Evolutionary conservation across 2,113 vertebrate species (phyloP).

Genomic region (Porphyrio hochstetteri): DNA sequence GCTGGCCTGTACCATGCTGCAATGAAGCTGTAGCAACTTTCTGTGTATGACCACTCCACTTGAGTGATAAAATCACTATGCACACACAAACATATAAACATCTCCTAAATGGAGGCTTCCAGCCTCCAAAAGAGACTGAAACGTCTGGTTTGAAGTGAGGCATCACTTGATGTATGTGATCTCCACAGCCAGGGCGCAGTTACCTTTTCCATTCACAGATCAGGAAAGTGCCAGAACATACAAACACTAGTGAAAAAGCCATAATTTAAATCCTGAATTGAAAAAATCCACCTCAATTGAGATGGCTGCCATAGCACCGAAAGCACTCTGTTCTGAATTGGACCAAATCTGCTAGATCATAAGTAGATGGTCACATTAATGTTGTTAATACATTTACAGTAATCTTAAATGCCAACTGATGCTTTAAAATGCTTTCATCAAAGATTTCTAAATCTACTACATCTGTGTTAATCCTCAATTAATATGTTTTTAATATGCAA

Average conservation of each 20-base stretch:
- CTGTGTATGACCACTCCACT: accelerated
- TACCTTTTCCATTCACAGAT: background rate
- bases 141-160: background rate
- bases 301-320: background rate
- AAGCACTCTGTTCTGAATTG: background rate
- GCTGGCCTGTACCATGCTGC: background rate
- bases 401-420: background rate
- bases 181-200: background rate
- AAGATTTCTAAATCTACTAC: slow-evolving; percentile 29
- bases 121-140: background rate
- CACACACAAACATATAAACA: background rate
- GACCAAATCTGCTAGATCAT: background rate
- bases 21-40: background rate
- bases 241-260: background rate
- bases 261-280: background rate
- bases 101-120: background rate
- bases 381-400: background rate
- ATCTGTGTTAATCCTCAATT: slow-evolving; percentile 39
- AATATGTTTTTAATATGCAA: slow-evolving; percentile 50
- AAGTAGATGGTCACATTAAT: background rate
- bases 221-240: background rate
- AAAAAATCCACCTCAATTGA: background rate
- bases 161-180: accelerated
- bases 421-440: slow-evolving; percentile 1
- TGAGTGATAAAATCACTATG: background rate